phyloP scores from a whole-genome alignment of 2,113 vertebrate genomes.

The Rana temporaria region DNA sequence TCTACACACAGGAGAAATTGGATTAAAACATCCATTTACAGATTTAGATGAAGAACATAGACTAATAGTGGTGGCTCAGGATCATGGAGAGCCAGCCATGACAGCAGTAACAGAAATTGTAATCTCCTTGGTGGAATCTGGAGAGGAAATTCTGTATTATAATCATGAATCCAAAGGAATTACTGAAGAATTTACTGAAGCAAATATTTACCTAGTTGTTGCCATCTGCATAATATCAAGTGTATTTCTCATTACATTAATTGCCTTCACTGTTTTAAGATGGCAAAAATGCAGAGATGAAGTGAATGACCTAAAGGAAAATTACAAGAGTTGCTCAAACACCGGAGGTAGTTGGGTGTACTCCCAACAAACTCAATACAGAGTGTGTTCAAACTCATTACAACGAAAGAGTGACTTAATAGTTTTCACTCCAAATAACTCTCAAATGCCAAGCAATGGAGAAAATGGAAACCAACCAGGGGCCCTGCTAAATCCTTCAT shows the following conservation, averaged over 20 bases:
- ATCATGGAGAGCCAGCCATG: conserved; percentile 64
- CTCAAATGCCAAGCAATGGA: conserved; percentile 15
- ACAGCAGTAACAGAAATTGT: conserved; percentile 12
- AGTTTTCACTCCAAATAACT: conserved; percentile 71
- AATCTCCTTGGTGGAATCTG: conserved; percentile 8
- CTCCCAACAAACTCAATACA: conserved; percentile 60
- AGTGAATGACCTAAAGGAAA: conserved; percentile 13
- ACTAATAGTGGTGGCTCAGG: conserved; percentile 65
- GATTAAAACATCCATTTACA: conserved; percentile 65
- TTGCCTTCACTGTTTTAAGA: no score
- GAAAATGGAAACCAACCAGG: conserved; percentile 56
- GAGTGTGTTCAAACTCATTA: conserved; percentile 61
- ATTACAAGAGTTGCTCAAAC: conserved; percentile 62
- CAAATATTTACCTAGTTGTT: neutral
- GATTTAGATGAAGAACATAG: conserved; percentile 66
- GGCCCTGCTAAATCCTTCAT: neutral
- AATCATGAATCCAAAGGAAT: neutral
- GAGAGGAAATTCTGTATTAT: neutral
- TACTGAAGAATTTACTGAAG: neutral
- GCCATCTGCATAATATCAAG: conserved; percentile 1
- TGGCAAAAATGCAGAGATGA: conserved; percentile 26
- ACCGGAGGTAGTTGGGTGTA: conserved; percentile 65
- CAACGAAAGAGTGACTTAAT: conserved; percentile 67
- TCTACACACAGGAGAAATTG: conserved; percentile 65
- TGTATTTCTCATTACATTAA: no score